Base-by-base conservation (phyloP, 1,140 invertebrate genomes). In the Capitella teleta region DNA sequence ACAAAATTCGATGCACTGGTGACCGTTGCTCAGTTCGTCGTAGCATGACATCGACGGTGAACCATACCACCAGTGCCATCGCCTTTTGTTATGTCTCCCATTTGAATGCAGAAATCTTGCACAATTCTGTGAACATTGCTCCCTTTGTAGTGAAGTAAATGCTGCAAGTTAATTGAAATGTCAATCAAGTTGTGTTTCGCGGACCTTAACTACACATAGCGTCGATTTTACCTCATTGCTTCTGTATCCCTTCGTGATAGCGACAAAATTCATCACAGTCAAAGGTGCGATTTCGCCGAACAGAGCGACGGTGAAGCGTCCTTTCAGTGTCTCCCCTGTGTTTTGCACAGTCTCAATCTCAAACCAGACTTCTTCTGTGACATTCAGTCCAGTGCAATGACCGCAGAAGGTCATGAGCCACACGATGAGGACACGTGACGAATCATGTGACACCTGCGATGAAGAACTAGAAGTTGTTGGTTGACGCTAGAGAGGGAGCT, bases 51-150 rank as follows among this genome's bases (percentile, higher is more conserved):
- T n/a, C n/a, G n/a, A n/a, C n/a, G n/a, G n/a, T n/a, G n/a, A n/a
- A n/a, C n/a, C n/a, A n/a, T 51, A 62, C 70, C 62, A 47, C 69
- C 74, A n/a, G 68, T 71, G 41, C 74, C 74, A 49, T 75, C 73
- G 28, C 65, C 61, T 2, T 56, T 58, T 10, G 66, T 70, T 52
- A 73, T 63, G 51, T 75, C 72, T 46, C 73, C 73, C 49, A 73
- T 72, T 54, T 75, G 73, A 24, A 69, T 56, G 25, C 73, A 61
- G 58, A 75, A 73, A 54, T 75, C 72, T 34, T 62, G 67, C 30
- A 75, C 72, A 25, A 75, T 58, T 25, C 74, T 55, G 55, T 75
- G 62, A 32, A 63, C 56, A 23, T 56, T 54, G 8, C 58, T 63
- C 34, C 61, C 64, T 46, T 65, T 67, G 58, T 62, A 71, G 5